Base-by-base conservation (phyloP, 2,113 vertebrate species). In the Megaceryle torquata region DNA sequence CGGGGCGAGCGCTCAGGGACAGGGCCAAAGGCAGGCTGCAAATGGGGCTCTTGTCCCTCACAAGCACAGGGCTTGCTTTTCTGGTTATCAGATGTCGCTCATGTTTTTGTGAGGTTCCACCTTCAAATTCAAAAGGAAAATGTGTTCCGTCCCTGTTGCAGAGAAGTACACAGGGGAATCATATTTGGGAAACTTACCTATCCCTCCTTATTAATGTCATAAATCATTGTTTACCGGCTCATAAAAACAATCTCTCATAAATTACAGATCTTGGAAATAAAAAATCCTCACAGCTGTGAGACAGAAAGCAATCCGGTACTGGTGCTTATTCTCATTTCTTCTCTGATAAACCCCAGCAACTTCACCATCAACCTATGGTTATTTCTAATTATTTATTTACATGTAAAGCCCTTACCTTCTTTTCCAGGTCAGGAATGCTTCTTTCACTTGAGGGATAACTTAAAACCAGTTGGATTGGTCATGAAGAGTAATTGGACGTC, bases 371-470 rank as follows among this genome's bases (percentile, higher is more conserved):
- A 68, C 65, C 79, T 88, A 24, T 81, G 57, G 75, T 91, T 91
- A 75, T 75, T 95, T 83, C 91, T 86, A 63, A 95, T 95, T 89
- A 69, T 89, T 95, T 96, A 88, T 96, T 89, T 95, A 92, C 81
- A 57, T 2, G 3, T 37, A 65, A 91, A 93, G 67, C 77, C 57
- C 11, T 78, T 85, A 87, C 77, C 64, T 83, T 69, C 59, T 61
- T 43, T 95, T 96, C 63, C 86, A 88, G 89, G 65, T 77, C 89
- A 91, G 86, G 59, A 81, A 79, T 89, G 91, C 75, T 93, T 65
- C 50, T 94, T 93, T 89, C 63, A 84, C 53, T 82, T 91, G 86
- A 95, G 82, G 35, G 63, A 70, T 91, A 93, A 91, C 85, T 94
- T 96, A 95, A 94, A 97, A 86, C 60, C 77, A 76, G 11, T 96